Percentiles rank a stretch among this genome's conserved stretches.
Evolutionary conservation across 2,113 vertebrate genomes (phyloP).

Genomic region (Pterophyllum scalare): DNA sequence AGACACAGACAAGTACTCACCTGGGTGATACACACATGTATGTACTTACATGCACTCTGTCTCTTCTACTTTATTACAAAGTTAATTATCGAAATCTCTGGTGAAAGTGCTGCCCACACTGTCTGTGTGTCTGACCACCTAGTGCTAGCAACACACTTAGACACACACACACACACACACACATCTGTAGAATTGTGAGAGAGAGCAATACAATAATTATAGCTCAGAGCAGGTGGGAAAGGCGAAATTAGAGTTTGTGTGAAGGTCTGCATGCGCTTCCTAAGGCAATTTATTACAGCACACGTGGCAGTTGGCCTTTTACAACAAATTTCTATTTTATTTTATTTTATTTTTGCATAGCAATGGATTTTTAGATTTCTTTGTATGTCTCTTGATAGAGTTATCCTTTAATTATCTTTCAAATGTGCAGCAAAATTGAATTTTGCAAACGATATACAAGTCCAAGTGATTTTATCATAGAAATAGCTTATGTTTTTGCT

Average conservation of each 20-base stretch:
- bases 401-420: neutral
- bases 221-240: constrained; percentile 23
- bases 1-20: neutral
- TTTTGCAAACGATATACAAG: neutral
- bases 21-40: neutral
- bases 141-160: constrained; percentile 6
- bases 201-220: constrained; percentile 46
- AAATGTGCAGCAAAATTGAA: neutral
- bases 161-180: constrained; percentile 15
- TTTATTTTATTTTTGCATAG: neutral
- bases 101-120: neutral
- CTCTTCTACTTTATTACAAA: constrained; percentile 34
- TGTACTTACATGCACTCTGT: constrained; percentile 1
- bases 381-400: neutral
- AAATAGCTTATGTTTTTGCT: neutral
- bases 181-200: neutral
- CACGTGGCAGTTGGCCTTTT: constrained; percentile 25
- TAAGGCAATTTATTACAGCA: constrained; percentile 50
- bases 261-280: constrained; percentile 42
- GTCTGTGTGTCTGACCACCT: constrained; percentile 21
- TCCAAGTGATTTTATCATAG: neutral
- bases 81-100: constrained; percentile 57
- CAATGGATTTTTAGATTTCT: neutral
- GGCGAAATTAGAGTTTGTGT: constrained; percentile 39
- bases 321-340: neutral